These are phyloP conservation scores for Pomacea maculata DNA, from an alignment of 1,140 invertebrate genomes.

Conservation along the genomic window DNA sequence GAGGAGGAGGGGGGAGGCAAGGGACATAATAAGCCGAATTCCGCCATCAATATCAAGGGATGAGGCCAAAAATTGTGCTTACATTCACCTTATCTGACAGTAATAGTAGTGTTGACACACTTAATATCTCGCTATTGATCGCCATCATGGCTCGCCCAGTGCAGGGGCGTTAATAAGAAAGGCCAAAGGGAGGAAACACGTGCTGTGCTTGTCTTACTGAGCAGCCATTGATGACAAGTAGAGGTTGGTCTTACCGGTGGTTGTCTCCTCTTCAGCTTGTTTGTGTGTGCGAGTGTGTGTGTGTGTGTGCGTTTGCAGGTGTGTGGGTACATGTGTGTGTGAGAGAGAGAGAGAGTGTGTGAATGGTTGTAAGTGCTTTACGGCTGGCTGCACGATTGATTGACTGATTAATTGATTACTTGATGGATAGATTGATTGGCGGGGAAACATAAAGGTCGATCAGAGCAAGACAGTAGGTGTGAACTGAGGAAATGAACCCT, in stretches of 20 bases:
- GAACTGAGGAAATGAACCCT: neutral
- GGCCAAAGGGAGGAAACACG: neutral
- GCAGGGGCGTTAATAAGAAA: neutral
- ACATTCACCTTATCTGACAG: too few relatives aligned
- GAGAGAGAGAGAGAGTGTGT: neutral
- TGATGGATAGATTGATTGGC: neutral
- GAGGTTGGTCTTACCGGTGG: neutral
- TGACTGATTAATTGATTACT: neutral
- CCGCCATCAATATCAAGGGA: too few relatives aligned
- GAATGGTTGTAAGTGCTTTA: too few relatives aligned
- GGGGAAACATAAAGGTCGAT: neutral
- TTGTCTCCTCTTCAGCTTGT: neutral
- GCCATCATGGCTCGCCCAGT: too few relatives aligned
- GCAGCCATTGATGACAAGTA: neutral
- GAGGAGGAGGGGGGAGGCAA: too few relatives aligned
- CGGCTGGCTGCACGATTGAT: neutral
- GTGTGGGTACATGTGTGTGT: neutral
- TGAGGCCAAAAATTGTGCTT: too few relatives aligned
- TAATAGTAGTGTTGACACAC: too few relatives aligned
- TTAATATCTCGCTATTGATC: too few relatives aligned
- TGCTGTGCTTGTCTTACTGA: too few relatives aligned
- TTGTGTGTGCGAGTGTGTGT: slow-evolving; percentile 7
- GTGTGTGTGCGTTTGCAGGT: too few relatives aligned
- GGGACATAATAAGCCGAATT: too few relatives aligned
- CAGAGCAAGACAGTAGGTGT: neutral